A percentile compares a stretch with the other conserved stretches of the same genome.
Evolutionary conservation across 2,113 vertebrate genomes (phyloP).

Genomic region (Kryptolebias marmoratus): DNA sequence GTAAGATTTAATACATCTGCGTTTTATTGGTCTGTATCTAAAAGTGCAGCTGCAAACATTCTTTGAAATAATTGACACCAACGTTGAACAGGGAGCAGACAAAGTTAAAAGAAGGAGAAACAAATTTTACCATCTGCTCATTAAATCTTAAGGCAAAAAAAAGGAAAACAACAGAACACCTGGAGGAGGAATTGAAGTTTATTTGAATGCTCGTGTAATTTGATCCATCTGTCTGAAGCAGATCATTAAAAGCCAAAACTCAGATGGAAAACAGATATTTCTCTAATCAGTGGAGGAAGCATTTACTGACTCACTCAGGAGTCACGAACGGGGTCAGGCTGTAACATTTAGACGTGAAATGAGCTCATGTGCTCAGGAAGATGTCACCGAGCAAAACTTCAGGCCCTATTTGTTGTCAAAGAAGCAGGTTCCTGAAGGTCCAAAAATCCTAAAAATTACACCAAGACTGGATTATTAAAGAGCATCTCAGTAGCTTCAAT

Average conservation of each 20-base stretch:
- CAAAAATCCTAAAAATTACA: background rate
- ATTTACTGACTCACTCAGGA: slow-evolving; percentile 17
- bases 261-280: background rate
- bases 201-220: slow-evolving; percentile 23
- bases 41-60: slow-evolving; percentile 72
- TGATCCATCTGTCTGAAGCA: slow-evolving; percentile 8
- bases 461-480: background rate
- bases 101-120: background rate
- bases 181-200: slow-evolving; percentile 40
- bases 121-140: background rate
- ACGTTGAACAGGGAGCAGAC: slow-evolving; percentile 25
- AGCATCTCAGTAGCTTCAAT: slow-evolving; percentile 13
- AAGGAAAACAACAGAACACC: background rate
- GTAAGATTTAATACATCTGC: slow-evolving; percentile 5
- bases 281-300: background rate
- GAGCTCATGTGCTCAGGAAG: slow-evolving; percentile 6
- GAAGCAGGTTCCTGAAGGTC: background rate
- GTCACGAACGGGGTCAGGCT: background rate
- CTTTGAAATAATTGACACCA: slow-evolving; percentile 45
- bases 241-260: slow-evolving; percentile 11
- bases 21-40: slow-evolving; percentile 43
- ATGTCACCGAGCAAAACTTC: background rate
- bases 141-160: slow-evolving; percentile 47
- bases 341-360: slow-evolving; percentile 8
- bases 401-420: background rate